These are phyloP conservation scores for Dolichallabes microphthalmus DNA, from an alignment of 2,113 vertebrate species.

Conservation along the genomic window DNA sequence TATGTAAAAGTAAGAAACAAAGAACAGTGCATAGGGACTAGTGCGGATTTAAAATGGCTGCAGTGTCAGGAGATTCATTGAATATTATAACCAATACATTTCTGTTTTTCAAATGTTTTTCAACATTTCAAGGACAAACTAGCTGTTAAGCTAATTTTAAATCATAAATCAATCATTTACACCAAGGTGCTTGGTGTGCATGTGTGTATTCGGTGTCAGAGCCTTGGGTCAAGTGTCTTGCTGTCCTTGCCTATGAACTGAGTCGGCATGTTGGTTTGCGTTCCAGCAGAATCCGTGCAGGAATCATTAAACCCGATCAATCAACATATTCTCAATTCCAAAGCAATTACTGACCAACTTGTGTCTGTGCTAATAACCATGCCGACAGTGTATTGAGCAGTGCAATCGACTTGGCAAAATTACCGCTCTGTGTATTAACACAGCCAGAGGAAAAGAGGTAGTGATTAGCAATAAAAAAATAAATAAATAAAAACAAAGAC, in stretches of 20 bases:
- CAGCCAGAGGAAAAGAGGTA: slow-evolving; percentile 25
- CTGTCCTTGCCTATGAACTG: not conserved
- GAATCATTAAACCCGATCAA: slow-evolving; percentile 18
- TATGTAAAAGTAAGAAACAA: not conserved
- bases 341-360: slow-evolving; percentile 7
- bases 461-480: slow-evolving; percentile 15
- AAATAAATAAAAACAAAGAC: slow-evolving; percentile 9
- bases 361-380: slow-evolving; percentile 22
- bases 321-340: slow-evolving; percentile 25
- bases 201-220: not conserved
- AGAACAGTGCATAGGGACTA: not conserved
- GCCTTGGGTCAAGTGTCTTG: slow-evolving; percentile 12
- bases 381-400: slow-evolving; percentile 17
- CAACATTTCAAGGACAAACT: not conserved
- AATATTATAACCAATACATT: not conserved
- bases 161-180: not conserved
- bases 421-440: slow-evolving; percentile 33
- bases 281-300: not conserved
- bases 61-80: not conserved
- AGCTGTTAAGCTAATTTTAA: not conserved
- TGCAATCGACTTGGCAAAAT: slow-evolving; percentile 19
- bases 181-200: not conserved
- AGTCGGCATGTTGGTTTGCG: not conserved
- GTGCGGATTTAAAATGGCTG: not conserved
- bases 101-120: not conserved